Base-by-base conservation (phyloP, 2,113 vertebrate species). In the Herpetotheres cachinnans region DNA sequence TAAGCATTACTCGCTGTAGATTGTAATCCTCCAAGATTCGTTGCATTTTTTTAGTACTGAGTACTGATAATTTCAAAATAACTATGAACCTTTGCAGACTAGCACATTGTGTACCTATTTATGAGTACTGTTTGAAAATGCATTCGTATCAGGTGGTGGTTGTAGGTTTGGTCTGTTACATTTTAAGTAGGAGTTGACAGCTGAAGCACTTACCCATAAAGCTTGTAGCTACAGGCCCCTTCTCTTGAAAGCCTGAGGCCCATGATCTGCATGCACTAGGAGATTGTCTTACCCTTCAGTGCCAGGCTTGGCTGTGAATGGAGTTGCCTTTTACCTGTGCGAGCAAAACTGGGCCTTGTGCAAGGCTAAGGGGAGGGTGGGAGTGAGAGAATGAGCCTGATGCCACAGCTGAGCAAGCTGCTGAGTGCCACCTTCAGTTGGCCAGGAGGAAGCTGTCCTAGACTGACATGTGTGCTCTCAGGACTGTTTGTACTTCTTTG, bases 241-340 rank as follows among this genome's bases (percentile, higher is more conserved):
- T 70, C 55, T 50, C 29, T 50, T 30, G 38, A 30, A 52, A 70
- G 13, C 20, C 17, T 62, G 67, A 40, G 32, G 36, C 42, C 47
- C 4, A 0, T 4, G 72, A 25, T 55, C 52, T 16, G 3, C 30
- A 38, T 27, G 52, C 6, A 5, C n/a, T 6, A 4, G 46, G n/a
- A 25, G 32, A 42, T 9, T 22, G 15, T 29, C 11, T 50, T 27
- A 4, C 7, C 34, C 73, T 49, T 61, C 55, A 40, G 44, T 2
- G 5, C 49, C 58, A 52, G 40, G 1, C n/a, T 27, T 46, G 77
- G n/a, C 92, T 76, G 56, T 52, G 71, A 40, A 6, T 8, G 36
- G 50, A 40, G 61, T 9, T 42, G 6, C 19, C n/a, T 54, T 50
- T 26, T 30, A 34, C 44, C 32, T 46, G 50, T 13, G 19, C 36